Evolutionary conservation across 1,140 invertebrate species (phyloP).

Genomic region (Brachionus asplanchnoidis): DNA sequence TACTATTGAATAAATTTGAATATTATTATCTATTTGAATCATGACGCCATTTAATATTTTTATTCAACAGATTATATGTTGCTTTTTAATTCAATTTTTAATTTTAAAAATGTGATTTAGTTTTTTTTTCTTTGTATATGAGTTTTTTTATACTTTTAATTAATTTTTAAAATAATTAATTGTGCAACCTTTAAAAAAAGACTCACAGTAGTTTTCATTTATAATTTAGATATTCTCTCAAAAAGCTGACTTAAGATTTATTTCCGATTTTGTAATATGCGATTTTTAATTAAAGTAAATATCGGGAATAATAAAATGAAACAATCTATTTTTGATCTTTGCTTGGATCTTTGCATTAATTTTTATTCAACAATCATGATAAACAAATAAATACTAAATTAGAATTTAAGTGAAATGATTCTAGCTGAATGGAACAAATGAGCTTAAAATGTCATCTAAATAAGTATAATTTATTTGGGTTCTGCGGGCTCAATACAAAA

Average conservation of each 20-base stretch:
- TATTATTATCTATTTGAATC: neutral
- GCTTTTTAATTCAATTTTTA: neutral
- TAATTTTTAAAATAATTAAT: neutral
- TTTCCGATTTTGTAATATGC: neutral
- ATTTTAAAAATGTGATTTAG: neutral
- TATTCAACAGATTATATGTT: neutral
- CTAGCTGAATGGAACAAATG: neutral
- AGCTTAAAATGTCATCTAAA: neutral
- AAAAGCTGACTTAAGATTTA: neutral
- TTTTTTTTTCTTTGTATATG: neutral
- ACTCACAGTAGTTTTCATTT: neutral
- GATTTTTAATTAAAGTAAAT: constrained; percentile 1
- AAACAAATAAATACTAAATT: constrained; percentile 1
- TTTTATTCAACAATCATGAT: constrained; percentile 4
- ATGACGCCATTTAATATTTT: neutral
- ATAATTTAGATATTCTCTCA: neutral
- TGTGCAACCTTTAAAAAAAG: neutral
- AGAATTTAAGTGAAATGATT: constrained; percentile 4
- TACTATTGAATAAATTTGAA: neutral
- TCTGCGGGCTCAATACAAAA: neutral
- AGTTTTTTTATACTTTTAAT: neutral
- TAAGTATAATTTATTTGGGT: neutral
- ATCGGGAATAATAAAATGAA: neutral
- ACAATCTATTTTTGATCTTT: constrained; percentile 2
- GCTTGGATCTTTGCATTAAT: neutral